These are phyloP conservation scores for Clavelina lepadiformis DNA, from an alignment of 23 tunicate genomes.

Conservation along the genomic window DNA sequence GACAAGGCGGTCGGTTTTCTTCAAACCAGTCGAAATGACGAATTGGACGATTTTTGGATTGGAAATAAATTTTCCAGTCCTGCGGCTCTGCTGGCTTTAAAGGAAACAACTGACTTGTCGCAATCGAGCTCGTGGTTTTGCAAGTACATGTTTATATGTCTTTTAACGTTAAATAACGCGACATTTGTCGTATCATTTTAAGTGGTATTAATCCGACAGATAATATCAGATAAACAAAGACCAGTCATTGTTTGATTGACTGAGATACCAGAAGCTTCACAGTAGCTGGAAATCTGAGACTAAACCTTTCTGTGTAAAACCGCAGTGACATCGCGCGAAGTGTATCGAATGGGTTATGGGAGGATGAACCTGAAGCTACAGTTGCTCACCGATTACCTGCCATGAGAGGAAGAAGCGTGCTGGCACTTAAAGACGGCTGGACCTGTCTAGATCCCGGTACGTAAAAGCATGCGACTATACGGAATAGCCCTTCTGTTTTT, in stretches of 20 bases:
- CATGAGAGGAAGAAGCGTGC: constrained; percentile 1
- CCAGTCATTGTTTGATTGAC: too few species aligned
- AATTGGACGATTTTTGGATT: not conserved
- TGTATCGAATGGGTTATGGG: not conserved
- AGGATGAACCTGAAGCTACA: not conserved
- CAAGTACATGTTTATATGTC: not conserved
- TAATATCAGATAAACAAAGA: too few species aligned
- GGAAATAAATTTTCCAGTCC: constrained; percentile 27
- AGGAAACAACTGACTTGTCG: not conserved
- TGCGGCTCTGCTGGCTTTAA: constrained; percentile 3
- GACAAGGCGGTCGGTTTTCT: not conserved
- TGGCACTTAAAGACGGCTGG: not conserved
- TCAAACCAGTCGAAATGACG: not conserved
- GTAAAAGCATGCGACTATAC: too few species aligned
- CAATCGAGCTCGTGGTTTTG: not conserved
- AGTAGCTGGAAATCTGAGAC: too few species aligned
- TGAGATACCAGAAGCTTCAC: too few species aligned
- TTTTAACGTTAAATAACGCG: not conserved
- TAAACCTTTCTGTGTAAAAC: too few species aligned
- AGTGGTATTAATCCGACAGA: too few species aligned
- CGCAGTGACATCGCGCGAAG: not conserved
- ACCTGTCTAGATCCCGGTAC: too few species aligned
- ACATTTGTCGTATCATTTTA: too few species aligned
- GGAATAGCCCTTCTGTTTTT: too few species aligned
- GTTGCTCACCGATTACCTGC: not conserved